Conservation (phyloP, 2,888 invertebrate genomes). For the Clistopyga incitator region DNA sequence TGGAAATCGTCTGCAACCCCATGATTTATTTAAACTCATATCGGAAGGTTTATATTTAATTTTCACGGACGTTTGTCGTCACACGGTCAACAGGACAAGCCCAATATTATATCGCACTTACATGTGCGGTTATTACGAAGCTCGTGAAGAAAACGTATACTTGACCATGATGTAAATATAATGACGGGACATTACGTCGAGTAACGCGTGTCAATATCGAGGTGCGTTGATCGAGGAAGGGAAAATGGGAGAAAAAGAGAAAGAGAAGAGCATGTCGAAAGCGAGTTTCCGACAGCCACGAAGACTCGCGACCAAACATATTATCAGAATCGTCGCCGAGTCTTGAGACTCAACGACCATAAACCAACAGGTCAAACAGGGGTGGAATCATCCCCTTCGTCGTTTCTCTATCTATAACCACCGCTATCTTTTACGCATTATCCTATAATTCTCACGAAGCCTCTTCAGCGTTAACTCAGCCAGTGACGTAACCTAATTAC, state of each 20-base stretch:
- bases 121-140: conserved; percentile 29
- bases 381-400: conserved; percentile 61
- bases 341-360: conserved; percentile 65
- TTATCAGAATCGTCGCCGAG: conserved; percentile 69
- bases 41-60: conserved; percentile 24
- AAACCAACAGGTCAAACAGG: conserved; percentile 68
- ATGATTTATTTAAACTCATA: conserved; percentile 39
- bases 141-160: conserved; percentile 13
- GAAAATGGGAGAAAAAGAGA: neutral
- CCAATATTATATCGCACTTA: conserved; percentile 61
- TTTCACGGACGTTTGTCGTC: conserved; percentile 7
- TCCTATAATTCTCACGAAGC: conserved; percentile 9
- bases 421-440: conserved; percentile 57
- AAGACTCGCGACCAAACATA: conserved; percentile 75
- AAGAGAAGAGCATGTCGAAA: conserved; percentile 23
- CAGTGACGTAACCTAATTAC: conserved; percentile 26
- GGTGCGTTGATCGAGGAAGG: conserved; percentile 33
- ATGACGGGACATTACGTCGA: conserved; percentile 52
- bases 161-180: conserved; percentile 57
- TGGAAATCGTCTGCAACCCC: neutral
- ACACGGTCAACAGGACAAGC: conserved; percentile 22
- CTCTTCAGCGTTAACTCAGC: neutral
- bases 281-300: conserved; percentile 64
- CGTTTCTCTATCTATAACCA: conserved; percentile 33
- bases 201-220: conserved; percentile 60